These are phyloP conservation scores for Nymphalis io DNA, from an alignment of 1,140 invertebrate species.

Conservation along the genomic window DNA sequence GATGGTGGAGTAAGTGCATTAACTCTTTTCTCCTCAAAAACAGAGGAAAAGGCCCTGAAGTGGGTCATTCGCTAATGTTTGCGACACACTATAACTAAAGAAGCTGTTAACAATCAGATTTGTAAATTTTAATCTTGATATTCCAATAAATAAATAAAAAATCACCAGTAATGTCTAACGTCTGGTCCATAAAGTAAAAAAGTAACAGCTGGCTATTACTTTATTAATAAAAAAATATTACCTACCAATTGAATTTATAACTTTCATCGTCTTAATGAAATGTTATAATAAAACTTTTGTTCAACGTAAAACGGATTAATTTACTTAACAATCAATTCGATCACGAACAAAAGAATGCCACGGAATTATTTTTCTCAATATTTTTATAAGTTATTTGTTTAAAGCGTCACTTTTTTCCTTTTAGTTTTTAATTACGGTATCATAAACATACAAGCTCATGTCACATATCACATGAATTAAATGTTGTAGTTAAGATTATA, in stretches of 20 bases:
- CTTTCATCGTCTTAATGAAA: background rate
- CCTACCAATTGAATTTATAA: background rate
- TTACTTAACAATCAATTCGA: background rate
- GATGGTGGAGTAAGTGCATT: no score
- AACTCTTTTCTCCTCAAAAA: no score
- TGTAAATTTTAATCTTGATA: no score
- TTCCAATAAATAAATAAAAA: no score
- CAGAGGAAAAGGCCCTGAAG: no score
- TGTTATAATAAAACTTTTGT: background rate
- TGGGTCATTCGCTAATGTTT: no score
- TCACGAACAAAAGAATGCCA: background rate
- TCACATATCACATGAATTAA: constrained; percentile 33
- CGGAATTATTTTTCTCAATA: background rate
- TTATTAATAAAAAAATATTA: no score
- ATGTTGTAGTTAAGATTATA: constrained; percentile 32
- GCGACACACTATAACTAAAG: no score
- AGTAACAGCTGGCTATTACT: no score
- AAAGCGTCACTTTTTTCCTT: background rate
- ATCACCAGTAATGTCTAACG: no score
- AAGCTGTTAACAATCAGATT: no score
- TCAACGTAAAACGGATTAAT: background rate
- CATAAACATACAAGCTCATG: constrained; percentile 22
- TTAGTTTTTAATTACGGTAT: constrained; percentile 17
- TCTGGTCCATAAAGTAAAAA: no score
- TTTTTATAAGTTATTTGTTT: background rate